Evolutionary conservation across 2,797 vertebrate species (phyloP), one percentile per base, ranked within the genome.

Genomic region (Mormyrops attenuatus): DNA sequence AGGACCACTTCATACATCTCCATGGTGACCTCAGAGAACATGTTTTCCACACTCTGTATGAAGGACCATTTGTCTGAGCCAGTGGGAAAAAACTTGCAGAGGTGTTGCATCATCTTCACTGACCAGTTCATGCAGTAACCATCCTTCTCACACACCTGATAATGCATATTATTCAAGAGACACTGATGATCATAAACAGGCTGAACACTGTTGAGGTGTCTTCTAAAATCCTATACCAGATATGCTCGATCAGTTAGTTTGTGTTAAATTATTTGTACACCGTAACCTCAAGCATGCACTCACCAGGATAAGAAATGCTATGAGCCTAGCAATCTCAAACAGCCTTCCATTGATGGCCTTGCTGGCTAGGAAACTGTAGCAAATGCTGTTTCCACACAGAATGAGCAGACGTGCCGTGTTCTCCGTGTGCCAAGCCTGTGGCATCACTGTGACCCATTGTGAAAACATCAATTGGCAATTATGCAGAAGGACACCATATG

Each of bases 91-190:
- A 97, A 92, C 26, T 93, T 95, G 92, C 95, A 97, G 93, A 98
- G 94, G 90, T 96, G 96, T 89, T 96, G 96, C 92, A 97, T 97
- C 95, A 97, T 95, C 92, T 94, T 97, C 85, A 97, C 97, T 0
- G 94, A 94, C 97, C 97, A 98, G 90, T 95, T 95, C 97, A 98
- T 98, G 93, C 95, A 96, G 92, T 97, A 97, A 20, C 96, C 92
- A 1, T 99, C 98, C 93, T 97, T 98, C 94, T 98, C 97, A 13
- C 97, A 98, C 88, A 99, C 97, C 98, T 99, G 91, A 53, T 34
- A 8, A n/a, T 47, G 15, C 22, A 85, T 6, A 52, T 53, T 85
- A 34, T 55, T 57, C 30, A 13, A 88, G 20, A 88, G 38, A 66
- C 53, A 44, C 20, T 44, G 53, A 7, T 60, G 38, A 88, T 3